phyloP scores from a whole-genome alignment of 2,113 vertebrate species.

The Cygnus atratus region DNA sequence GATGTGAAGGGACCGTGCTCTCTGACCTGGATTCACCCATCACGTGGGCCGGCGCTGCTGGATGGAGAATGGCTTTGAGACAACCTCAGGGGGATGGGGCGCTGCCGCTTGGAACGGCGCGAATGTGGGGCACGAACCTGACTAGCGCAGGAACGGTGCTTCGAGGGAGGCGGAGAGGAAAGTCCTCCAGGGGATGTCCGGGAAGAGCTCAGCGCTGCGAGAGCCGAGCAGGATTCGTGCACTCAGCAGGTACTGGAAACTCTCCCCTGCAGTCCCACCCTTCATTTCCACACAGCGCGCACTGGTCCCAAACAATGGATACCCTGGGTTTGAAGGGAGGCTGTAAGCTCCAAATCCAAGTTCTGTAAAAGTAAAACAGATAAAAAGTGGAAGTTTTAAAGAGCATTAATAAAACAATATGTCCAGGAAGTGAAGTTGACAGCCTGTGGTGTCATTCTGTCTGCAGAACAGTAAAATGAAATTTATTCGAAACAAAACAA shows the following conservation, averaged over 20 bases:
- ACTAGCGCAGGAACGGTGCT: not conserved
- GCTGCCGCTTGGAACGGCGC: not conserved
- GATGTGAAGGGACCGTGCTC: slow-evolving; percentile 71
- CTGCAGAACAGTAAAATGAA: not conserved
- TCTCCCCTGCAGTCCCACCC: not conserved
- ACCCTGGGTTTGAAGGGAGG: not conserved
- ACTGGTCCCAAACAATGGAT: not conserved
- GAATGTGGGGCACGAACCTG: not conserved
- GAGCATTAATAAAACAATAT: not conserved
- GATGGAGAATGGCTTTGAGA: not conserved
- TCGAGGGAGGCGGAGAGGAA: not conserved
- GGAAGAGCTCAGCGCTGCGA: not conserved
- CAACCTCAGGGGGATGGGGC: slow-evolving; percentile 47
- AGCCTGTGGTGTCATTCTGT: not conserved
- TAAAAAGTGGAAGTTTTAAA: not conserved
- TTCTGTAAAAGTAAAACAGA: not conserved
- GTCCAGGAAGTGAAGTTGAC: not conserved
- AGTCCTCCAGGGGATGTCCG: not conserved
- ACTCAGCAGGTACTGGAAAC: not conserved
- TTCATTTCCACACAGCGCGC: not conserved
- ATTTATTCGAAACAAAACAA: not conserved
- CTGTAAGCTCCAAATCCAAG: not conserved
- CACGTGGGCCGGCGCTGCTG: slow-evolving; percentile 7
- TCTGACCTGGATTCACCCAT: slow-evolving; percentile 64
- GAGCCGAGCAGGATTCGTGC: not conserved